Conservation (phyloP, 2,888 invertebrate genomes). For the Epistrophe grossulariae region DNA sequence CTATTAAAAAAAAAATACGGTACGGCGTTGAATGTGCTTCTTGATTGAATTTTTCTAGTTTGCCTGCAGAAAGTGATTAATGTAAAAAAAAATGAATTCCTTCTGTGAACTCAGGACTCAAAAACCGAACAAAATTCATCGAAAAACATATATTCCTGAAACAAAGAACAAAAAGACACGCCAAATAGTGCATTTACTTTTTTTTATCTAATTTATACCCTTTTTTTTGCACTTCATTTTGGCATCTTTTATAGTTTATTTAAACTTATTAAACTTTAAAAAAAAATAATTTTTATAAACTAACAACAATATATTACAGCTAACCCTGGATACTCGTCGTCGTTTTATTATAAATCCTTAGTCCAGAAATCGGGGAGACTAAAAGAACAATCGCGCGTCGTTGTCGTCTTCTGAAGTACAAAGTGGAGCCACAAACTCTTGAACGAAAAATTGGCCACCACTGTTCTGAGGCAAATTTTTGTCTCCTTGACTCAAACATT, state of each 20-base stretch:
- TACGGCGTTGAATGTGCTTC: constrained; percentile 26
- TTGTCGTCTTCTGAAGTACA: neutral
- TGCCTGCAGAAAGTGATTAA: constrained; percentile 15
- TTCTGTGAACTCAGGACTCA: neutral
- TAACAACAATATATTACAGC: constrained; percentile 71
- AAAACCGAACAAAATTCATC: neutral
- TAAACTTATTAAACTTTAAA: constrained; percentile 1
- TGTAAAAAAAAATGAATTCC: constrained; percentile 15
- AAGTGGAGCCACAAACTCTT: constrained; percentile 1
- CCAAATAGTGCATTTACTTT: neutral
- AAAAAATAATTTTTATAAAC: neutral
- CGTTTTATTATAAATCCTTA: neutral
- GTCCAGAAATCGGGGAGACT: constrained; percentile 7
- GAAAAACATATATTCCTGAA: neutral
- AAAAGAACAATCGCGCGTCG: constrained; percentile 20
- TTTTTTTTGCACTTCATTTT: neutral
- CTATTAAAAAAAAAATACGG: neutral
- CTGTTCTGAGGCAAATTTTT: neutral
- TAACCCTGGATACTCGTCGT: constrained; percentile 32
- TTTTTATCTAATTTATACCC: neutral
- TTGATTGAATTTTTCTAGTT: constrained; percentile 15
- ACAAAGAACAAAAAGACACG: neutral
- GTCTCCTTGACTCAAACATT: neutral
- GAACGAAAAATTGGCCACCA: constrained; percentile 2
- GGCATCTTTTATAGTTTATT: constrained; percentile 3